Evolutionary conservation across 2,888 invertebrate genomes (phyloP).

Genomic region (Mactromeris polynyma): DNA sequence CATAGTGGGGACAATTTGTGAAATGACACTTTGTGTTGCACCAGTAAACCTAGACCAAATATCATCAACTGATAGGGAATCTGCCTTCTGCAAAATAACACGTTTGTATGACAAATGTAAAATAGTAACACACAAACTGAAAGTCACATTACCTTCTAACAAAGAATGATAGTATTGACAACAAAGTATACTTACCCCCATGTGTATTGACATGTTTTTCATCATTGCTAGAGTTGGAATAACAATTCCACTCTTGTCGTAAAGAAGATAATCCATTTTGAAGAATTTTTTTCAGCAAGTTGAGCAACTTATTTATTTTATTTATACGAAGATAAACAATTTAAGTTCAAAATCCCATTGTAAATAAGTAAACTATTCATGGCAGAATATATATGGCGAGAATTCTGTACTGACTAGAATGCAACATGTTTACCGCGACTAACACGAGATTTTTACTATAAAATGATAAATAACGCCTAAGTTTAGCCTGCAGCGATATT

Average conservation of each 20-base stretch:
- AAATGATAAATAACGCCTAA: slow-evolving; percentile 1
- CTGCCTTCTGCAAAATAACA: no score
- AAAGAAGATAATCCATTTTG: slow-evolving; percentile 1
- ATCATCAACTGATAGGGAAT: no score
- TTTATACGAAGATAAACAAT: neutral
- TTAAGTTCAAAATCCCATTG: neutral
- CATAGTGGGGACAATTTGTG: no score
- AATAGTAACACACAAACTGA: no score
- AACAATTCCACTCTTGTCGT: neutral
- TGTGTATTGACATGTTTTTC: slow-evolving; percentile 42
- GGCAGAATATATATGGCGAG: neutral
- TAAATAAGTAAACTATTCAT: neutral
- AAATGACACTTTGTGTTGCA: no score
- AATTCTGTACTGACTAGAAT: neutral
- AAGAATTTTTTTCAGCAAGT: neutral
- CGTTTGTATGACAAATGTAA: no score
- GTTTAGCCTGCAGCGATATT: slow-evolving; percentile 29
- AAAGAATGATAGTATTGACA: no score
- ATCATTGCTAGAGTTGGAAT: slow-evolving; percentile 32
- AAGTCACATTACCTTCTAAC: no score
- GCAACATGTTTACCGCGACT: neutral
- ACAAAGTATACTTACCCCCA: slow-evolving; percentile 34
- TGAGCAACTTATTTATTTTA: neutral
- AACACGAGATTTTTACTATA: neutral
- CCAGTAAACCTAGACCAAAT: no score